Evolutionary conservation across 1,140 invertebrate species (phyloP), one percentile per base, ranked within the genome.

Genomic region (Telenomus remus): DNA sequence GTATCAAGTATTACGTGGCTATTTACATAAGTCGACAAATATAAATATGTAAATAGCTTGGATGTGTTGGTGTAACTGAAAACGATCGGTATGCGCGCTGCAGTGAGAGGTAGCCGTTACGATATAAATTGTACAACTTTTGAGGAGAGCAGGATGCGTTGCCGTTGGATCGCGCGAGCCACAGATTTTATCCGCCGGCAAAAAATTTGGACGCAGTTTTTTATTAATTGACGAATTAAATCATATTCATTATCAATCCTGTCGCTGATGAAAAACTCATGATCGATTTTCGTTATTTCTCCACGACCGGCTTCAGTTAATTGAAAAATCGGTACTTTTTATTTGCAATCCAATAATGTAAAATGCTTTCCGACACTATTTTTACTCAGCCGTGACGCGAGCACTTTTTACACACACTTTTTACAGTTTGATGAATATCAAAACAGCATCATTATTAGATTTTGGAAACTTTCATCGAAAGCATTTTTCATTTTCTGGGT

Each of bases 301-400:
- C 6, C 19, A 27, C 19, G 19, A 27, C 19, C 19, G 19, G 19
- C 19, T 27, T 27, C 19, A 27, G 19, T 27, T 27, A 27, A 27
- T 27, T 27, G 19, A 27, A 27, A 27, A 27, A 27, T 27, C 19
- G 19, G 19, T 27, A 59, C 50, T 68, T 56, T 59, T 69, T 59
- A 56, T 56, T 74, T 37, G 27, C 50, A 68, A 75, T 75, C 72
- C 64, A 75, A 75, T 75, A 75, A 64, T 53, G 43, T 64, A 66
- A 66, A 61, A 66, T 57, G 55, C 61, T 66, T 66, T 73, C 43
- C 19, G 42, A 14, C 34, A 55, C 56, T 74, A 74, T 74, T 74
- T 74, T 68, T 74, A 60, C 14, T 27, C 49, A 1, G 3, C 1
- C 47, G 8, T 64, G 56, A 68, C 54, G 42, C 48, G 56, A 37